These are phyloP conservation scores for Albula glossodonta DNA, from an alignment of 2,113 vertebrate species.

Conservation along the genomic window DNA sequence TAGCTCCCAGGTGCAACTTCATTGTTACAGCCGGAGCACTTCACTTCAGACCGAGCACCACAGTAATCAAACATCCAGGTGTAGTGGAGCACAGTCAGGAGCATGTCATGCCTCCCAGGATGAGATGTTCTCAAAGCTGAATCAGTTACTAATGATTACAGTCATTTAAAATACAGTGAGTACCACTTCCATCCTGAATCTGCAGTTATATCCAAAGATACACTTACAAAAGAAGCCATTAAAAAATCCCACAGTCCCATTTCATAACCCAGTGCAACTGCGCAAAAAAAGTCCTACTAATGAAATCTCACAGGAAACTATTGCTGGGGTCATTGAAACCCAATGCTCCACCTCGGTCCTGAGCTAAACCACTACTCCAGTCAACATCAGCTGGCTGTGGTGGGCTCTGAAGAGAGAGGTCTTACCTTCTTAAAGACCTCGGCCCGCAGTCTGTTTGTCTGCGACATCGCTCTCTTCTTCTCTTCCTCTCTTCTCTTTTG, in stretches of 20 bases:
- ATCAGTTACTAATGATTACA: not conserved
- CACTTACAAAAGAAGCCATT: not conserved
- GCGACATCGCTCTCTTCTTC: constrained; percentile 71
- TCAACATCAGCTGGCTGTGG: not conserved
- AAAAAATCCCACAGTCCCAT: not conserved
- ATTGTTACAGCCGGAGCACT: no score
- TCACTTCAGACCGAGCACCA: no score
- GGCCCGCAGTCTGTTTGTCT: constrained; percentile 79
- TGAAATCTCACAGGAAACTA: not conserved
- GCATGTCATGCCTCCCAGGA: not conserved
- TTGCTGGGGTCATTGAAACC: not conserved
- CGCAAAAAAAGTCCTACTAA: not conserved
- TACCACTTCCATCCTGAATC: not conserved
- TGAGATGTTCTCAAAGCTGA: not conserved
- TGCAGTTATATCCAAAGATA: no score
- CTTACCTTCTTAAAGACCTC: constrained; percentile 89
- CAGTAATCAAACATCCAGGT: not conserved
- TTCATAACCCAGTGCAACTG: not conserved
- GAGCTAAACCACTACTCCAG: not conserved
- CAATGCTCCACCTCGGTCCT: no score
- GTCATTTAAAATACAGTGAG: not conserved
- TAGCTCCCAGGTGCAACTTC: no score
- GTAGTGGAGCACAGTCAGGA: not conserved
- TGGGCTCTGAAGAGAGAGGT: not conserved
- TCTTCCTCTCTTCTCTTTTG: constrained; percentile 84